Percentiles rank a stretch among this genome's conserved stretches.
Evolutionary conservation across 2,113 vertebrate genomes (phyloP).

Genomic region (Nyctibius bracteatus): DNA sequence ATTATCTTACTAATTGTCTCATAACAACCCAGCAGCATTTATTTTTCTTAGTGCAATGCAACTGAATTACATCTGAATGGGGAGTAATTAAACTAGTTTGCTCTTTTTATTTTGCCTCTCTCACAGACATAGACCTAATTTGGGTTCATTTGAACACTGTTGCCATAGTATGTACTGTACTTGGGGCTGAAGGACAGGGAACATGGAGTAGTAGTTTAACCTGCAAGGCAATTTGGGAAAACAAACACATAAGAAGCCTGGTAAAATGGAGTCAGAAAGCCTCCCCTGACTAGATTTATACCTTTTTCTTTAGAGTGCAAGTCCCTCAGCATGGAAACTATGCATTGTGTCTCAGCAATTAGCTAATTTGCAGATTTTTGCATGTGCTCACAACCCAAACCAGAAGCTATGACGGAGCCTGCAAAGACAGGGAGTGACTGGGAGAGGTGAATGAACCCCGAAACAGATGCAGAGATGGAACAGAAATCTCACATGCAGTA

Average conservation of each 20-base stretch:
- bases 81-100: slow-evolving; percentile 46
- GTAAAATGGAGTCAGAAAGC: neutral
- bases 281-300: neutral
- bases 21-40: slow-evolving; percentile 37
- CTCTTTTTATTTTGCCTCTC: slow-evolving; percentile 12
- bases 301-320: neutral
- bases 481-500: neutral
- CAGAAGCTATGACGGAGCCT: neutral
- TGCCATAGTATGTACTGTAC: neutral
- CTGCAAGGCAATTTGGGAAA: neutral
- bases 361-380: neutral
- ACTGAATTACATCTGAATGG: slow-evolving; percentile 43
- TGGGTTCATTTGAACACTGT: neutral
- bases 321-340: neutral
- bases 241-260: neutral
- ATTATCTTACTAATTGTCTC: slow-evolving; percentile 51
- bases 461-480: neutral
- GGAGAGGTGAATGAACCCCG: neutral
- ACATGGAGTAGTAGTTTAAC: neutral
- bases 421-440: neutral
- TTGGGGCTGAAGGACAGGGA: neutral
- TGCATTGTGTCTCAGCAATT: neutral
- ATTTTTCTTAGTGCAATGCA: slow-evolving; percentile 24
- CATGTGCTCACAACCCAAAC: neutral
- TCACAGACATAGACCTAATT: slow-evolving; percentile 1